Percentiles rank a stretch among this genome's conserved stretches.
Conservation (phyloP, 2,888 invertebrate species). For the Acanthosepion esculentum region DNA sequence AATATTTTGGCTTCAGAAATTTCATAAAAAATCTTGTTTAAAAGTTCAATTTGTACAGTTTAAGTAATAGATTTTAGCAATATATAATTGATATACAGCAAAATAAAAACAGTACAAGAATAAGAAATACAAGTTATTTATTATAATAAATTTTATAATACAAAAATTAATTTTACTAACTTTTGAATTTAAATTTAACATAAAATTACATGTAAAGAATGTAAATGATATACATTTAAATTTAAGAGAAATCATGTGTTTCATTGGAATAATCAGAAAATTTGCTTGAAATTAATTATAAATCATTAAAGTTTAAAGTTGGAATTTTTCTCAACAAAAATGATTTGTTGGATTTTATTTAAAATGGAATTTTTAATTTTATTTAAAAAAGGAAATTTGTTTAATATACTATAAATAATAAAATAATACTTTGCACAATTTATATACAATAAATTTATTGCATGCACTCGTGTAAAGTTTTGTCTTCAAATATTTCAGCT, state of each 20-base stretch:
- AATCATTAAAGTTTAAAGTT: too few relatives aligned
- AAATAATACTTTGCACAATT: too few relatives aligned
- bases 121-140: background rate
- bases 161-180: background rate
- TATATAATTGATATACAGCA: background rate
- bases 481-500: background rate
- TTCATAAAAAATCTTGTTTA: background rate
- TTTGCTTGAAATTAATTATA: too few relatives aligned
- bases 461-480: background rate
- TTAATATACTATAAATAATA: too few relatives aligned
- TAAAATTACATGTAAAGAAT: background rate
- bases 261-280: too few relatives aligned
- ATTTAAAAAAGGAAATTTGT: too few relatives aligned
- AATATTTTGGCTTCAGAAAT: background rate
- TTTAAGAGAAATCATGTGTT: too few relatives aligned
- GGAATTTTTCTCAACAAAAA: too few relatives aligned
- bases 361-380: too few relatives aligned
- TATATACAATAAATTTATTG: too few relatives aligned
- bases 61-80: background rate
- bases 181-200: background rate
- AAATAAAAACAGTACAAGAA: background rate
- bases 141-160: background rate
- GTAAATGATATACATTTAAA: too few relatives aligned
- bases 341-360: too few relatives aligned
- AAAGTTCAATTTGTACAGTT: background rate